A percentile compares a stretch with the other conserved stretches of the same genome.
Conservation (phyloP, 2,113 vertebrate genomes). For the Cebus imitator region DNA sequence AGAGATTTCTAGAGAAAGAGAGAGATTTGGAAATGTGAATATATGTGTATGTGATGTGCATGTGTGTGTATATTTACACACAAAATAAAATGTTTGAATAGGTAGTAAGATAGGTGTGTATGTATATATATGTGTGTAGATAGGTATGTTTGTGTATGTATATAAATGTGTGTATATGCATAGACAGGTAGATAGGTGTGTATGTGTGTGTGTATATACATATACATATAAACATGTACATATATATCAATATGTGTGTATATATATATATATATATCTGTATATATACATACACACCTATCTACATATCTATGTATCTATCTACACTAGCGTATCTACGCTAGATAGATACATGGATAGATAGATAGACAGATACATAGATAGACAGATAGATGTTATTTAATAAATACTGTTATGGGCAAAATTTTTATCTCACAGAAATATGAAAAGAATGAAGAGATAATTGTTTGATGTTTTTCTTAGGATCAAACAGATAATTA, state of each 20-base stretch:
- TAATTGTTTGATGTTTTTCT: neutral
- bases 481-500: neutral
- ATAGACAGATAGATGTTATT: neutral
- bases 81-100: neutral
- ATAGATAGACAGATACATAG: too few species aligned
- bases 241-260: neutral
- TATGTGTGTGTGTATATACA: too few species aligned
- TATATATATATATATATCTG: too few species aligned
- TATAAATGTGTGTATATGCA: too few species aligned
- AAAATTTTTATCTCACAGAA: neutral
- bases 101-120: neutral
- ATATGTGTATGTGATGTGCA: too few species aligned
- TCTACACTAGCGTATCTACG: neutral
- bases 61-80: neutral
- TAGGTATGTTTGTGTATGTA: too few species aligned
- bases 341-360: too few species aligned
- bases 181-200: too few species aligned
- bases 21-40: too few species aligned
- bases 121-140: too few species aligned
- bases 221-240: too few species aligned
- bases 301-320: neutral
- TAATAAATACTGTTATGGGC: neutral
- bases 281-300: fast-evolving
- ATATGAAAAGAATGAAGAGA: neutral
- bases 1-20: too few species aligned